Percentiles rank a stretch among this genome's conserved stretches.
These are phyloP conservation scores for Campylomormyrus tamandua DNA, from an alignment of 2,113 vertebrate genomes.

Conservation along the genomic window DNA sequence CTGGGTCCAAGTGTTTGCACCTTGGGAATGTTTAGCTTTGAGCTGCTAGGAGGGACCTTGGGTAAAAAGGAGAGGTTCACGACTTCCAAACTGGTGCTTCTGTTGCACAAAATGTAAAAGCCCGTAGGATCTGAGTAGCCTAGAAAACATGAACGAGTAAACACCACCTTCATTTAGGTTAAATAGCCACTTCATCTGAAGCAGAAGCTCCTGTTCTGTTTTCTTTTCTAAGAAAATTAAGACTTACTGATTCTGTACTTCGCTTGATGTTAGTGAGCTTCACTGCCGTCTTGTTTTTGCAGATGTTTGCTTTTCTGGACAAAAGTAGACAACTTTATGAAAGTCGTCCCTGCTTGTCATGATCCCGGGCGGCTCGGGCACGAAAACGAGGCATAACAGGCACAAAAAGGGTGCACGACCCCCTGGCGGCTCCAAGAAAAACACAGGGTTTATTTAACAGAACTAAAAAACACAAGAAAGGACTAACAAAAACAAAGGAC, in stretches of 20 bases:
- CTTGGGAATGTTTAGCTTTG: no score
- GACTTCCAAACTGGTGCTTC: no score
- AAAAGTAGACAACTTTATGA: neutral
- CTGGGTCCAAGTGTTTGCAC: no score
- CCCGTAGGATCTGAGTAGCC: neutral
- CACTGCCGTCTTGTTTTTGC: neutral
- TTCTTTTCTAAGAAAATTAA: neutral
- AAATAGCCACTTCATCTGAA: neutral
- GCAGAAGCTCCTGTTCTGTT: neutral
- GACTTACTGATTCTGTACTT: neutral
- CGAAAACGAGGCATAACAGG: no score
- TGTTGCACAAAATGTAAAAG: neutral
- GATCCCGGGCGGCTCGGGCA: no score
- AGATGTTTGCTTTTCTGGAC: neutral
- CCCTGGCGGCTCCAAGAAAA: no score
- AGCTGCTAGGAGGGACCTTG: no score
- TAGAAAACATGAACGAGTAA: neutral
- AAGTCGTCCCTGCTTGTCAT: neutral
- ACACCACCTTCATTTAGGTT: neutral
- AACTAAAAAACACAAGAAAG: no score
- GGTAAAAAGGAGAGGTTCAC: no score
- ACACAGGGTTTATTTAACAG: no score
- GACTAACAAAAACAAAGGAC: no score
- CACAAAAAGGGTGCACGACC: no score
- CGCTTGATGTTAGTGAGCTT: neutral